These are phyloP conservation scores for Amiota minor DNA, from an alignment of 2,888 invertebrate genomes.

Conservation along the genomic window DNA sequence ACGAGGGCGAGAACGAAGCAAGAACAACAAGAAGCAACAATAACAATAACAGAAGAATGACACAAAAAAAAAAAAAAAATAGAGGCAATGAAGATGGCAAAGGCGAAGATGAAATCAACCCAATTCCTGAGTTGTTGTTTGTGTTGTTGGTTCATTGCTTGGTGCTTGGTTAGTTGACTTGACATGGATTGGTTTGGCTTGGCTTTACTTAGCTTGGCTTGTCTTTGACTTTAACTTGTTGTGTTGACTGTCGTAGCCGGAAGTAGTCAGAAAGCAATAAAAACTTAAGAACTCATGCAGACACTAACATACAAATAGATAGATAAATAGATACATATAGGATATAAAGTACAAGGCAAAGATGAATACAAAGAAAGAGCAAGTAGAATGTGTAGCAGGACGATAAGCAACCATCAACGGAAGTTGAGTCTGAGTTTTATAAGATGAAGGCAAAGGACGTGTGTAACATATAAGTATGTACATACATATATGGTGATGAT, in stretches of 20 bases:
- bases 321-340: conserved; percentile 47
- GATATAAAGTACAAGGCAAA: conserved; percentile 9
- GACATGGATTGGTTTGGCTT: background rate
- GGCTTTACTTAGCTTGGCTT: background rate
- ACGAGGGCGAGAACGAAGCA: conserved; percentile 12
- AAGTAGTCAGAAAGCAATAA: conserved; percentile 68
- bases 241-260: conserved; percentile 48
- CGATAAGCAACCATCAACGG: too few species aligned
- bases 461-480: too few species aligned
- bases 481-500: too few species aligned
- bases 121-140: too few species aligned
- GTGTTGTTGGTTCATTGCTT: background rate
- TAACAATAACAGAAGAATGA: background rate
- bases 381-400: too few species aligned
- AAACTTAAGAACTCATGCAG: conserved; percentile 60
- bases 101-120: too few species aligned
- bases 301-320: conserved; percentile 37
- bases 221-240: background rate
- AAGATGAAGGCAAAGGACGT: too few species aligned
- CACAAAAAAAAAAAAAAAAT: background rate
- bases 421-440: too few species aligned
- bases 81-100: too few species aligned
- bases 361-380: too few species aligned
- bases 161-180: background rate
- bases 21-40: background rate